A percentile compares a stretch with the other conserved stretches of the same genome.
These are phyloP conservation scores for Phaonia tiefii DNA, from an alignment of 2,888 invertebrate species.

Conservation along the genomic window DNA sequence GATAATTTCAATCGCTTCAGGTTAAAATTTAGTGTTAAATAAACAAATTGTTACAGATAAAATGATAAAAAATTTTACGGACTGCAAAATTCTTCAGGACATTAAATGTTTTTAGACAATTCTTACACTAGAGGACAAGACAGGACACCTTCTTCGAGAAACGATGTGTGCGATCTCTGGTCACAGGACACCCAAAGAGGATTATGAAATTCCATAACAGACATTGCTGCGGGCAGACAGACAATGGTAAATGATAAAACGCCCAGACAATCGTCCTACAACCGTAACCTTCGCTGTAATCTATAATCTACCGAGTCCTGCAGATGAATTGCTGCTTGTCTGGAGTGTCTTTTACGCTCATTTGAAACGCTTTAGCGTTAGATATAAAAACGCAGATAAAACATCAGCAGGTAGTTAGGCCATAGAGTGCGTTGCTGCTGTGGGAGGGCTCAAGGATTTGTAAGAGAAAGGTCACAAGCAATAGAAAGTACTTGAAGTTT, in stretches of 20 bases:
- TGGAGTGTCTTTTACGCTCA: conserved; percentile 56
- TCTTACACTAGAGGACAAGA: conserved; percentile 39
- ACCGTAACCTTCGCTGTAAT: conserved; percentile 51
- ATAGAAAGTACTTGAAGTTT: too few species aligned
- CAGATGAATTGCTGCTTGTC: neutral
- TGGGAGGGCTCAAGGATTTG: too few species aligned
- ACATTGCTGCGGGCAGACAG: neutral
- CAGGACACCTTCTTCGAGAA: conserved; percentile 16
- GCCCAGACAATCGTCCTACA: neutral
- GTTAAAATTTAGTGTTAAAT: neutral
- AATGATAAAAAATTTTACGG: conserved; percentile 9
- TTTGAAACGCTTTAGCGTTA: conserved; percentile 60
- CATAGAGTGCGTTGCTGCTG: too few species aligned
- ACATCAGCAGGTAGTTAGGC: conserved; percentile 59
- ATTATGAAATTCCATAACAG: neutral
- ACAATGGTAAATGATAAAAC: conserved; percentile 1
- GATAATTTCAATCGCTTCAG: conserved; percentile 36
- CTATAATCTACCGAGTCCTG: conserved; percentile 47
- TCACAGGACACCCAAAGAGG: neutral
- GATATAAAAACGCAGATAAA: conserved; percentile 47
- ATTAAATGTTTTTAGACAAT: conserved; percentile 48
- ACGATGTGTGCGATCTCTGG: conserved; percentile 48
- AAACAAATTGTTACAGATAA: conserved; percentile 59
- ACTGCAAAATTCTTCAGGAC: neutral
- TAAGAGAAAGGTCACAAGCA: too few species aligned